Percentiles rank a stretch among this genome's conserved stretches.
phyloP scores from a whole-genome alignment of 2,797 vertebrate genomes.

The Sebastes paucispinis region DNA sequence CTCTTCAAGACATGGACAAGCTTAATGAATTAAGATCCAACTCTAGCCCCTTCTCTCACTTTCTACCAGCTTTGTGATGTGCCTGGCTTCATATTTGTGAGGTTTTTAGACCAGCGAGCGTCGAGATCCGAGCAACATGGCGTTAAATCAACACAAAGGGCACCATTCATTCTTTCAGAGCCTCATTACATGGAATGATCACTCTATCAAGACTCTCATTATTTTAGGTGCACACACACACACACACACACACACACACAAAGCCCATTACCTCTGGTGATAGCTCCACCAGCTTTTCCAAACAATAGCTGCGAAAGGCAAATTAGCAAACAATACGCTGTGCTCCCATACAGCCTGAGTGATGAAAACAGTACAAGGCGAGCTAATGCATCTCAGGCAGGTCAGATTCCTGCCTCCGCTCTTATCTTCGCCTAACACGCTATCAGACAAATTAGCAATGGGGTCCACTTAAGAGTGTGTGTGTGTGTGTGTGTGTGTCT shows the following conservation, averaged over 20 bases:
- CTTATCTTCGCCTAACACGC: conserved; percentile 76
- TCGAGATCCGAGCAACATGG: background rate
- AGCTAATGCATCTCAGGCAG: conserved; percentile 66
- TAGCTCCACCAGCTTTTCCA: conserved; percentile 33
- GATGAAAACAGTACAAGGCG: conserved; percentile 64
- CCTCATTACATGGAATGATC: conserved; percentile 58
- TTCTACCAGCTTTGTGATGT: conserved; percentile 12
- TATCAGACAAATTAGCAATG: conserved; percentile 79
- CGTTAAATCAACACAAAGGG: conserved; percentile 57
- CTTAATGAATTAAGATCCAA: conserved; percentile 69
- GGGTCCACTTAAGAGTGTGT: conserved; percentile 59
- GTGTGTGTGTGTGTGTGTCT: background rate
- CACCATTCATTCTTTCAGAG: conserved; percentile 43
- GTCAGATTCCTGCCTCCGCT: conserved; percentile 64
- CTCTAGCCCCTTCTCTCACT: background rate
- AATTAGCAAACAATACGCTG: conserved; percentile 71
- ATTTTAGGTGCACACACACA: conserved; percentile 10
- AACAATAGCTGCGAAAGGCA: conserved; percentile 63
- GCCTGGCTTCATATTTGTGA: conserved; percentile 25
- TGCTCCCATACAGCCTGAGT: conserved; percentile 44
- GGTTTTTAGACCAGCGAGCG: conserved; percentile 27
- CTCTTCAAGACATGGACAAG: conserved; percentile 54
- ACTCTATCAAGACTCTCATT: conserved; percentile 54
- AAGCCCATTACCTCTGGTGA: conserved; percentile 42
- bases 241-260: conserved; percentile 9